Evolutionary conservation across 2,113 vertebrate genomes (phyloP).

Genomic region (Neomonachus schauinslandi): DNA sequence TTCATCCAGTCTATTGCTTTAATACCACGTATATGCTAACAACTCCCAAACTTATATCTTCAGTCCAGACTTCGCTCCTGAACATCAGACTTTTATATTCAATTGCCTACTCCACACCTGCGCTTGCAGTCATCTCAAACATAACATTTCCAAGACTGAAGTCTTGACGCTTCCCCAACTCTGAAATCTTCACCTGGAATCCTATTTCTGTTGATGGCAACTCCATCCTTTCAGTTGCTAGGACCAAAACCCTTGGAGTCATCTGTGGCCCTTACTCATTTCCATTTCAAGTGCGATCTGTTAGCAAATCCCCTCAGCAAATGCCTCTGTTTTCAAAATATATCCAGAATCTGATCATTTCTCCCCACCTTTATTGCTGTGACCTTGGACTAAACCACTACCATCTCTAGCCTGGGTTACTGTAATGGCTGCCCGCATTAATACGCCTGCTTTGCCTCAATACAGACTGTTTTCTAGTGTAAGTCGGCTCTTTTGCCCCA

Average conservation of each 20-base stretch:
- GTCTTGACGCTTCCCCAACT: background rate
- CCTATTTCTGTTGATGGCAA: background rate
- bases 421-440: background rate
- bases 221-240: background rate
- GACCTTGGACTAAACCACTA: background rate
- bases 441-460: background rate
- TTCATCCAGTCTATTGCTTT: background rate
- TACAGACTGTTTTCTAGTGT: background rate
- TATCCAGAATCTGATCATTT: background rate
- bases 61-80: background rate
- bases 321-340: background rate
- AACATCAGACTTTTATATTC: background rate
- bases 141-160: background rate
- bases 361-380: too few species aligned
- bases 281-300: background rate
- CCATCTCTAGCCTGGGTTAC: background rate
- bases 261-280: background rate
- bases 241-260: background rate
- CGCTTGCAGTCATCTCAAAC: background rate
- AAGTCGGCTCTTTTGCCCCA: background rate
- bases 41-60: background rate
- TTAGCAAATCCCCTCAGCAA: background rate
- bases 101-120: too few species aligned
- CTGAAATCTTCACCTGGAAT: background rate
- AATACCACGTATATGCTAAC: background rate